These are phyloP conservation scores for Lindbergichthys nudifrons DNA, from an alignment of 2,797 vertebrate species.

Conservation along the genomic window DNA sequence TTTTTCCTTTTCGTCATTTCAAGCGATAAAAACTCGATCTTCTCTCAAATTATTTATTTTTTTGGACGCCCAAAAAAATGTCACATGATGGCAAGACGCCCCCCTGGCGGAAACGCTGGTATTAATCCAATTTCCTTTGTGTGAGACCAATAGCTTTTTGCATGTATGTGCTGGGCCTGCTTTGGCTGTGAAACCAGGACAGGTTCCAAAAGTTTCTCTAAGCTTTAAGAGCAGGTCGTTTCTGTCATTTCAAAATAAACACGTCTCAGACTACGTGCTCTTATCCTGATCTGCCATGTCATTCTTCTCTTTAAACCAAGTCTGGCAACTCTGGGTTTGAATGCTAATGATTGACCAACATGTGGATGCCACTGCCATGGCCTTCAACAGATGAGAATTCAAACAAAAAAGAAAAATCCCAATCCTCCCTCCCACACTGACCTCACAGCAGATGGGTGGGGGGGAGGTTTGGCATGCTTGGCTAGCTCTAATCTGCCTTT, in stretches of 20 bases:
- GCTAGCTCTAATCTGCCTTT: slow-evolving; percentile 45
- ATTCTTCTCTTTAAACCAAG: neutral
- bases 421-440: slow-evolving; percentile 24
- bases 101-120: too few relatives aligned
- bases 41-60: too few relatives aligned
- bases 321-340: neutral
- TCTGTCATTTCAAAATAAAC: slow-evolving; percentile 10
- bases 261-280: neutral
- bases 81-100: too few relatives aligned
- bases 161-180: neutral
- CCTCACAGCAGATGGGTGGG: slow-evolving; percentile 7
- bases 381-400: slow-evolving; percentile 16
- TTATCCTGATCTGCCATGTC: slow-evolving; percentile 7
- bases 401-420: neutral
- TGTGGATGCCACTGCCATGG: neutral
- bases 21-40: too few relatives aligned
- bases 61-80: too few relatives aligned
- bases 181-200: neutral
- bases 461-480: neutral
- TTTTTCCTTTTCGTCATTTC: too few relatives aligned
- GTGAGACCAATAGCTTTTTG: slow-evolving; percentile 3
- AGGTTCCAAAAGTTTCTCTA: neutral
- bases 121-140: neutral
- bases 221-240: slow-evolving; percentile 4
- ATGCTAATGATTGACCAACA: slow-evolving; percentile 37